These are phyloP conservation scores for Brachionus rotundiformis DNA, from an alignment of 1,140 invertebrate species.

Conservation along the genomic window DNA sequence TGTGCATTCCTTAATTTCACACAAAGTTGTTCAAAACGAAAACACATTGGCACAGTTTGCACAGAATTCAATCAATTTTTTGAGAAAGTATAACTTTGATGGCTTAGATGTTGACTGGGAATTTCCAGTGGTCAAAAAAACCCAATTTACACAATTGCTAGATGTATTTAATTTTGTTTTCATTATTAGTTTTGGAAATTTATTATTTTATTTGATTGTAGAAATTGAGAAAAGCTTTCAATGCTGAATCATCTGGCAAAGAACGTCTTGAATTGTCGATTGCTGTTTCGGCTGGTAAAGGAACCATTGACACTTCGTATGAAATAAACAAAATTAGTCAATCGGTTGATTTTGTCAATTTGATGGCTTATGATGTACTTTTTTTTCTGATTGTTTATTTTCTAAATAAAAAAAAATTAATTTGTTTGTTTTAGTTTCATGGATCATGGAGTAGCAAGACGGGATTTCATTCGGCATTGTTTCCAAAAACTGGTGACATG, in stretches of 20 bases:
- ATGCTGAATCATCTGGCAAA: slow-evolving; percentile 69
- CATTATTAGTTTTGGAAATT: background rate
- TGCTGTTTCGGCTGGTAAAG: slow-evolving; percentile 55
- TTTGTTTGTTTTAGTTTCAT: slow-evolving; percentile 19
- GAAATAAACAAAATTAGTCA: slow-evolving; percentile 77
- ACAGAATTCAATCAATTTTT: slow-evolving; percentile 53
- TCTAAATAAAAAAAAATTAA: background rate
- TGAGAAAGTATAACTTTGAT: slow-evolving; percentile 65
- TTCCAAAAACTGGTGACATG: slow-evolving; percentile 2
- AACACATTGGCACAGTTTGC: background rate
- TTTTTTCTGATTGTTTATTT: slow-evolving; percentile 64
- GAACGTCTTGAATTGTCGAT: slow-evolving; percentile 67
- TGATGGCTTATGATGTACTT: slow-evolving; percentile 78
- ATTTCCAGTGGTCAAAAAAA: slow-evolving; percentile 55
- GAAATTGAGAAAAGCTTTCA: slow-evolving; percentile 54
- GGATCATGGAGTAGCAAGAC: slow-evolving; percentile 37
- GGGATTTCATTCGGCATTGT: slow-evolving; percentile 38
- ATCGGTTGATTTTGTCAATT: slow-evolving; percentile 89
- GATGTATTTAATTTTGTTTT: slow-evolving; percentile 35
- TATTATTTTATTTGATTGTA: background rate
- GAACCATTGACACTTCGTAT: slow-evolving; percentile 68
- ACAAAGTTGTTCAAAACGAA: slow-evolving; percentile 78
- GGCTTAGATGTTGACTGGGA: slow-evolving; percentile 57
- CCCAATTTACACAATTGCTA: slow-evolving; percentile 53
- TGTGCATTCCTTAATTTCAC: slow-evolving; percentile 24